Conservation (phyloP, 2,797 vertebrate species). For the Leptoclinus maculatus region DNA sequence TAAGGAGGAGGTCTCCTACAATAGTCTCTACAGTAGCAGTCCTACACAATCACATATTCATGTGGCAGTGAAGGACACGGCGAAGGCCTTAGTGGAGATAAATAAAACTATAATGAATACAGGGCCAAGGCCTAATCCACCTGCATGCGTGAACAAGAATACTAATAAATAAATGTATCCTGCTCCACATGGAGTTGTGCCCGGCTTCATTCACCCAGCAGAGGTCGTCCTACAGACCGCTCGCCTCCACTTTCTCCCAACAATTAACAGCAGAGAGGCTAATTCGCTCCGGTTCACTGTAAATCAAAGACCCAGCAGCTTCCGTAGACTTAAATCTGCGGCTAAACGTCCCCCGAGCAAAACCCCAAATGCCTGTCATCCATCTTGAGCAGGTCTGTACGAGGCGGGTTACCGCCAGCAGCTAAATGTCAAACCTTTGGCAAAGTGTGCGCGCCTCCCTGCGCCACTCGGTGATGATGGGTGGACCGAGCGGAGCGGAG, state of each 20-base stretch:
- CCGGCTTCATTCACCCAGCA: slow-evolving; percentile 49
- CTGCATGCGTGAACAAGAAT: not conserved
- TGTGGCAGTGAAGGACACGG: not conserved
- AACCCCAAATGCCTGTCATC: not conserved
- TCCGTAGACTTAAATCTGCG: not conserved
- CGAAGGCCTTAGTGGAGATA: not conserved
- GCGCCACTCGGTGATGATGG: slow-evolving; percentile 77
- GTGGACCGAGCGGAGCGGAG: slow-evolving; percentile 71
- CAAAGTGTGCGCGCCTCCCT: slow-evolving; percentile 66
- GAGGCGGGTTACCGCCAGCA: slow-evolving; percentile 18
- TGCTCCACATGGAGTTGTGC: not conserved
- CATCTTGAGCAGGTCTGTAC: not conserved
- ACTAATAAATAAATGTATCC: not conserved
- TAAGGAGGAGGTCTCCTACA: not conserved
- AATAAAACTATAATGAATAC: not conserved
- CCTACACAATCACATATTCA: not conserved
- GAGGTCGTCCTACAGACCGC: slow-evolving; percentile 55
- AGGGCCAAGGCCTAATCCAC: not conserved
- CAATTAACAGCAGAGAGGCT: slow-evolving; percentile 50
- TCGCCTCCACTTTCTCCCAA: slow-evolving; percentile 19
- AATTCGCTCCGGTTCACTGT: slow-evolving; percentile 42
- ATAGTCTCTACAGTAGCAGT: not conserved
- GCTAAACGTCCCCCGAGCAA: not conserved
- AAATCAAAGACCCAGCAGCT: not conserved
- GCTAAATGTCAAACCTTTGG: slow-evolving; percentile 63